Percentiles rank a stretch among this genome's conserved stretches.
Evolutionary conservation across 2,888 invertebrate genomes (phyloP).

Genomic region (Camptogramma bilineatum): DNA sequence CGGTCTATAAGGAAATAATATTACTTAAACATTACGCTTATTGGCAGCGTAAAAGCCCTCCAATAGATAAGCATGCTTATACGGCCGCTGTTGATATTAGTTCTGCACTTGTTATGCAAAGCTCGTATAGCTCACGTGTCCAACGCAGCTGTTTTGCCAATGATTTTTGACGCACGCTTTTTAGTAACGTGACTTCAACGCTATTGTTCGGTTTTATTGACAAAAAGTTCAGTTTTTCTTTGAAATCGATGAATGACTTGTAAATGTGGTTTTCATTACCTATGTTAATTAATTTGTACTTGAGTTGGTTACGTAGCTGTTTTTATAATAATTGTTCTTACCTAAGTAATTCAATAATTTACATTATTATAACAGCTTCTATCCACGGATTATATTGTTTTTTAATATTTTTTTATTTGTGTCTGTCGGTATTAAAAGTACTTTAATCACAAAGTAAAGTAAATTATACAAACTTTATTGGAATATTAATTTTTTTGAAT

Average conservation of each 20-base stretch:
- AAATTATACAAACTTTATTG: too few relatives aligned
- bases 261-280: not conserved
- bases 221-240: slow-evolving; percentile 8
- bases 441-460: too few relatives aligned
- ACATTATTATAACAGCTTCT: too few relatives aligned
- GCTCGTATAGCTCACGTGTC: slow-evolving; percentile 11
- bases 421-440: too few relatives aligned
- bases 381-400: too few relatives aligned
- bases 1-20: too few relatives aligned
- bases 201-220: slow-evolving; percentile 13
- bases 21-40: too few relatives aligned
- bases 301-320: not conserved
- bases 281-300: not conserved
- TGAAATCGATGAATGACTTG: not conserved
- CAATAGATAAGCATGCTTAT: not conserved
- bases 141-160: slow-evolving; percentile 8
- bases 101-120: slow-evolving; percentile 2
- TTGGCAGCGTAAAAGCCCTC: too few relatives aligned
- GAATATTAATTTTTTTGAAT: too few relatives aligned
- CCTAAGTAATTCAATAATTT: too few relatives aligned
- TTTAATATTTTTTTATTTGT: too few relatives aligned
- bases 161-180: slow-evolving; percentile 15
- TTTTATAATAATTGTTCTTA: too few relatives aligned
- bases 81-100: not conserved
- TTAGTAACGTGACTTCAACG: slow-evolving; percentile 17